These are phyloP conservation scores for Neolamprologus variostigma DNA, from an alignment of 2,113 vertebrate genomes.

Conservation along the genomic window DNA sequence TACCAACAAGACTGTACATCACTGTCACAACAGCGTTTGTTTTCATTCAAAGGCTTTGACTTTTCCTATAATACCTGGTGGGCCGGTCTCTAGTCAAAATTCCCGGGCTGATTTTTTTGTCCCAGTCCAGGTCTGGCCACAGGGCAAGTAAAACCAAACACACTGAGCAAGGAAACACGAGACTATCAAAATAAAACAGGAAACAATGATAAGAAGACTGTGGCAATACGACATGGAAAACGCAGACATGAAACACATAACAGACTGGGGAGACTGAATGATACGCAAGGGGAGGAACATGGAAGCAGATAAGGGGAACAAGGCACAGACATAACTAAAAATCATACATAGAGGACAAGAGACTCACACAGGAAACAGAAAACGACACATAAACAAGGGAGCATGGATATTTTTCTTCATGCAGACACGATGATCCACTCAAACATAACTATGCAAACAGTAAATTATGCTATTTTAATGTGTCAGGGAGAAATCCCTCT, in stretches of 20 bases:
- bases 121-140: background rate
- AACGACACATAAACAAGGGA: background rate
- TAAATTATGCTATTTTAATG: background rate
- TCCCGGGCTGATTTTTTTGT: background rate
- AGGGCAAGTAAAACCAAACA: background rate
- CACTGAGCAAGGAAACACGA: background rate
- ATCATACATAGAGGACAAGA: background rate
- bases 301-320: background rate
- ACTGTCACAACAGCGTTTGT: accelerated
- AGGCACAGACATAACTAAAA: background rate
- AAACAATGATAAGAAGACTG: background rate
- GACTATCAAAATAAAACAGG: background rate
- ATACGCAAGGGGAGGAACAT: background rate
- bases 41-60: background rate
- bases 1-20: background rate
- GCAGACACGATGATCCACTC: background rate
- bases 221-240: background rate
- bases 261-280: background rate
- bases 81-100: background rate
- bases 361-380: background rate
- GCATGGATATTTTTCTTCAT: background rate
- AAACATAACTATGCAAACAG: background rate
- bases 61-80: background rate
- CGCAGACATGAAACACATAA: background rate
- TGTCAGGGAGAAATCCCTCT: background rate